Base-by-base conservation (phyloP, 2,888 invertebrate genomes). In the Augochlorella aurata region DNA sequence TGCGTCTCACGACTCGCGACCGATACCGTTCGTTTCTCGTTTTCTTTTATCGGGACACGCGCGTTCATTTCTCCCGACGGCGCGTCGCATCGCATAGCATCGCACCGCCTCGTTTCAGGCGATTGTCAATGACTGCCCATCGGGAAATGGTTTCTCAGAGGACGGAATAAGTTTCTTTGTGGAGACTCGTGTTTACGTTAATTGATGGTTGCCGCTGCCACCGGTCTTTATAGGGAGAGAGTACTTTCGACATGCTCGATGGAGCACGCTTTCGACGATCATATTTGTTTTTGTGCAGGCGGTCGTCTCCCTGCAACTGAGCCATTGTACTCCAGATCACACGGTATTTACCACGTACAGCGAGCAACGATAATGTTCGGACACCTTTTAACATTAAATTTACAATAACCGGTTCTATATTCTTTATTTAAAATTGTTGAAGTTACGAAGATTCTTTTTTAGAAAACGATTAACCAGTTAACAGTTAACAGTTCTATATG, bases 11-110 rank as follows among this genome's bases (percentile, higher is more conserved):
- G 61, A 61, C 61, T 54, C 54, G 21, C 38, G 85, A 77, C 80
- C 86, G 85, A 88, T 89, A 89, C 89, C 87, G 89, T 89, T 89
- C 85, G 87, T 88, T 87, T 82, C 87, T 88, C 85, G 78, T 84
- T 88, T 87, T 88, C 87, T 75, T 85, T 81, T 83, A 83, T 82
- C 84, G 67, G 70, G 78, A 77, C 74, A 77, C 65, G 49, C 63
- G 58, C 74, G 71, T 74, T 74, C 68, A 66, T 85, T 81, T 83
- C 76, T 77, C 74, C 47, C 47, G 24, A 52, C 49, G 71, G 14
- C 54, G 1, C 21, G 54, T 12, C n/a, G n/a, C 3, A n/a, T n/a
- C 52, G 58, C 14, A 38, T 38, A 38, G 38, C 38, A 38, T 38
- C 38, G 38, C 38, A 38, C 38, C 38, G 38, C 38, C 2, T 7